Conservation (phyloP, 2,888 invertebrate species). For the Amphipyra berbera region DNA sequence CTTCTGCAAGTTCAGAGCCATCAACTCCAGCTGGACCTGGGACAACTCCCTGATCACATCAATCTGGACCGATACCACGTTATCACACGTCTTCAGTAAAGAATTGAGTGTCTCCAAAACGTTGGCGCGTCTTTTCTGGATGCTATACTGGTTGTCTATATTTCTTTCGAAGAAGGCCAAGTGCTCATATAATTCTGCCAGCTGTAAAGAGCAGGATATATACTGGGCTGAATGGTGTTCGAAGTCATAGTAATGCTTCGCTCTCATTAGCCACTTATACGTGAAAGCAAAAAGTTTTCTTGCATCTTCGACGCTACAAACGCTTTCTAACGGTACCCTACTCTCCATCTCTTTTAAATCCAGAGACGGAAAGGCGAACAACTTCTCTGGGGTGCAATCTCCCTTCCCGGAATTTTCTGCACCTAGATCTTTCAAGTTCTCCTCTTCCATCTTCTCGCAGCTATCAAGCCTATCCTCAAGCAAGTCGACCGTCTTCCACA, state of each 20-base stretch:
- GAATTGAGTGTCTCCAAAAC: constrained; percentile 90
- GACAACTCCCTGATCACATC: constrained; percentile 90
- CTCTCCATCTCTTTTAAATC: constrained; percentile 78
- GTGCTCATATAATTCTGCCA: constrained; percentile 91
- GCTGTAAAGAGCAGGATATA: constrained; percentile 89
- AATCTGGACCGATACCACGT: constrained; percentile 87
- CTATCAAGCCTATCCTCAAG: constrained; percentile 63
- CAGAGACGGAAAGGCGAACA: constrained; percentile 77
- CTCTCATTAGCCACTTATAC: constrained; percentile 90
- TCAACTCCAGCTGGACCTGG: constrained; percentile 91
- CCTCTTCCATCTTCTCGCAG: constrained; percentile 71
- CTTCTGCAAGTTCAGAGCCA: constrained; percentile 90
- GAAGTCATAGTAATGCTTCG: constrained; percentile 89
- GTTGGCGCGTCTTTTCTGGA: constrained; percentile 90
- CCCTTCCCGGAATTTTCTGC: constrained; percentile 78
- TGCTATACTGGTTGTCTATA: constrained; percentile 90
- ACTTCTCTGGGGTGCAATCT: constrained; percentile 69
- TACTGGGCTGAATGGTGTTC: constrained; percentile 90
- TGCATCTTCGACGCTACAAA: constrained; percentile 82
- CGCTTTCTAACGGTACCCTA: constrained; percentile 73
- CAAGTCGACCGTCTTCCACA: constrained; percentile 81
- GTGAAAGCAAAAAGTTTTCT: constrained; percentile 88
- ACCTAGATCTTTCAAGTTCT: constrained; percentile 77
- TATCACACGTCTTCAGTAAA: constrained; percentile 85
- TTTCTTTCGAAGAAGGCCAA: constrained; percentile 93